Base-by-base conservation (phyloP, 1,140 invertebrate species). In the Helicoverpa zea region DNA sequence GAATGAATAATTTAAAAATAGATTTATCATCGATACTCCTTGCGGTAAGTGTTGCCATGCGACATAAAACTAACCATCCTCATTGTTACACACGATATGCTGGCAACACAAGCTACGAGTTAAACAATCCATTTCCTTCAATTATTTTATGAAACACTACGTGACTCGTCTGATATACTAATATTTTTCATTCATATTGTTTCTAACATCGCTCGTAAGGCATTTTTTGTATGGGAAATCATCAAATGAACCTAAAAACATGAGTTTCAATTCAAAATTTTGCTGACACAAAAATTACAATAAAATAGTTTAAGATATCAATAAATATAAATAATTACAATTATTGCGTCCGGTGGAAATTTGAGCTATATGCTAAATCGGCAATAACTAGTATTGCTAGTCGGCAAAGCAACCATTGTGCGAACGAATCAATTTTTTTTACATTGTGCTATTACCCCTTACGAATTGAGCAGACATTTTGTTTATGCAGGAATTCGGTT, bases 371-470 rank as follows among this genome's bases (percentile, higher is more conserved):
- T 74, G 72, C 52, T 16, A 14, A 59, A 0, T 74, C 29, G 16
- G 72, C 54, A 56, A 59, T 74, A 74, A 74, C 72, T n/a, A 10
- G 72, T 74, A 74, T 74, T 74, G 72, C 72, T 54, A 29, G 72
- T 58, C 58, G 10, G 72, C 54, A 56, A 54, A 73, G 13, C 58
- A 30, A 30, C 49, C 52, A 74, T 74, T 74, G 72, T 74, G 52
- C 72, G n/a, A 13, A 9, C 30, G n/a, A 54, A 47, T 16, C 54
- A 58, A 59, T 30, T 74, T 74, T 59, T 73, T 73, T 73, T 59
- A 35, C 13, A 43, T 58, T 58, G 54, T 58, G 16, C 72, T 54
- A 23, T 74, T 43, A 58, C 52, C 72, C 68, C 54, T 35, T 58
- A 74, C 51, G 11, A 66, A 52, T 29, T 52, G 14, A 72, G 52